Base-by-base conservation (phyloP, 2,113 vertebrate genomes). In the Ahaetulla prasina region DNA sequence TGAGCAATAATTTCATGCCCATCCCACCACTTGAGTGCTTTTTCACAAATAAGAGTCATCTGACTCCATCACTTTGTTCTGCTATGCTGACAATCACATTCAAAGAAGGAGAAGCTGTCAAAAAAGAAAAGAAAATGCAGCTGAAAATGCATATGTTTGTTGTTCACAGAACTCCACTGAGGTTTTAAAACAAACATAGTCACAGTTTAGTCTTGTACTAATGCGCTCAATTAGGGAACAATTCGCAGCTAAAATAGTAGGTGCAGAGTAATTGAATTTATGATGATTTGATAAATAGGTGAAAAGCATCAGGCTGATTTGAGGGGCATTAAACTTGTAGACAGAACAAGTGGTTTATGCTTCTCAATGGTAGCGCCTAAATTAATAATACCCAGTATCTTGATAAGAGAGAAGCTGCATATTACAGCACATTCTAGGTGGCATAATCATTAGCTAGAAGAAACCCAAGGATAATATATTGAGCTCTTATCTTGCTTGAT, bases 81-180 rank as follows among this genome's bases (percentile, higher is more conserved):
- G 53, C 43, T 25, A 14, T 57, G 11, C 35, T 57, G 39, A 39
- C 53, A 39, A 39, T 23, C 2, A 0, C 53, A 57, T 43, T 57
- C 88, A 27, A 60, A 25, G 35, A 27, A 55, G 22, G 1, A 53
- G 85, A 45, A 91, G 85, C 85, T 88, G 27, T 57, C 94, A 27
- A 92, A 89, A 90, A 95, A 94, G 90, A n/a, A 27, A 92, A 89
- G 89, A 95, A 47, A 47, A 47, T 94, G 87, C 20, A 35, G 86
- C 88, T 55, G 43, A 90, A 50, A 6, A 47, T 23, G 23, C 60
- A 87, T 92, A 35, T 22, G 20, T 53, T 89, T 85, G 93, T 93
- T 93, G 80, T 50, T 55, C 93, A 94, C 93, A 16, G 50, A 47
- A 89, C 14, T 57, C 54, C 2, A 47, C 91, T 0, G 88, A 94